phyloP scores from a whole-genome alignment of 2,113 vertebrate genomes.

The Platichthys stellatus region DNA sequence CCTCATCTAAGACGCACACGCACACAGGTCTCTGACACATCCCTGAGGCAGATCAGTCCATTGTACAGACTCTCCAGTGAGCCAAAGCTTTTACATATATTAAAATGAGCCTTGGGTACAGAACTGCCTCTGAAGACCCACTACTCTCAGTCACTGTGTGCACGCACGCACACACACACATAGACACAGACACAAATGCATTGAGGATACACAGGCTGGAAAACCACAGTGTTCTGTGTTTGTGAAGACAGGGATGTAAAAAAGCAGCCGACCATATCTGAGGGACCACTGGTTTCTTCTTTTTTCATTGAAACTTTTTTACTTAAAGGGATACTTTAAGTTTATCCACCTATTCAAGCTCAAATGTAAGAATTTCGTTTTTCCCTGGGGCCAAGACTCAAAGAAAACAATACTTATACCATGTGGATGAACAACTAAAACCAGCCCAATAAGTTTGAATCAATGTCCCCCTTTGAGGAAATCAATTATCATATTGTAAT shows the following conservation, averaged over 20 bases:
- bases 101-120: constrained; percentile 76
- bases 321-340: constrained; percentile 53
- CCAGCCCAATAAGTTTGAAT: no score
- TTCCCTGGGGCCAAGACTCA: constrained; percentile 18
- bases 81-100: constrained; percentile 81
- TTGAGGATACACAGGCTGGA: constrained; percentile 36
- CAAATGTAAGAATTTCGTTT: constrained; percentile 28
- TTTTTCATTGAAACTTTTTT: constrained; percentile 60
- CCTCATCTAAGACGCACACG: constrained; percentile 28
- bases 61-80: constrained; percentile 75
- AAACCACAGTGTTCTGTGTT: constrained; percentile 50
- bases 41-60: constrained; percentile 77
- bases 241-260: constrained; percentile 65
- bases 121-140: constrained; percentile 61
- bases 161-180: constrained; percentile 28
- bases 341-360: constrained; percentile 45
- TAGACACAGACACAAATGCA: constrained; percentile 23
- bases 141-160: constrained; percentile 46
- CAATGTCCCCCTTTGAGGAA: no score
- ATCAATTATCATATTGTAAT: no score
- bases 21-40: constrained; percentile 67
- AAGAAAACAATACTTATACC: constrained; percentile 18
- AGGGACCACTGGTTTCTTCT: constrained; percentile 53
- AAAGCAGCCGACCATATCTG: constrained; percentile 68
- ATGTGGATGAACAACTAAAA: not conserved